Evolutionary conservation across 2,113 vertebrate genomes (phyloP), one percentile per base, ranked within the genome.

Genomic region (Aix galericulata): DNA sequence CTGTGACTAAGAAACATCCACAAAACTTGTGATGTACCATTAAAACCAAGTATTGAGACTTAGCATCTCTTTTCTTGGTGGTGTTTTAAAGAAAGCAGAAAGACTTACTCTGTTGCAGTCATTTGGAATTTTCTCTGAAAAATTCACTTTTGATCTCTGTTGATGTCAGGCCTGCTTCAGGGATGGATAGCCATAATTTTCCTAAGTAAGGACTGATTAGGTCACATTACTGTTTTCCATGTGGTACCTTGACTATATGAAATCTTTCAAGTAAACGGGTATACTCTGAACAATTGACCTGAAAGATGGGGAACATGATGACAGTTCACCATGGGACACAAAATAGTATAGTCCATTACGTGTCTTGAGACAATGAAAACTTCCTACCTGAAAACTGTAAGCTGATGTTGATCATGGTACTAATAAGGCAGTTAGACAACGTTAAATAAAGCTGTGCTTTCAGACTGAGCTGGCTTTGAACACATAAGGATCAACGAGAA

Each of bases 361-460:
- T 82, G 85, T 59, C n/a, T 93, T 74, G 79, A 82, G 34, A 73
- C 46, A 64, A 73, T 8, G 15, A 74, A 44, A 80, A 44, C 55
- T 80, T 91, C 25, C 31, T 44, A 2, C 25, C 40, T 77, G 50
- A 76, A 66, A 85, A 44, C 17, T 48, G 52, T 7, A 26, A n/a
- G 17, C 31, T 53, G 34, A 1, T 44, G 31, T 40, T 91, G 42
- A 68, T 68, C 83, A 67, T 59, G 55, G 46, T 48, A 87, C 46
- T 38, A 64, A 44, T 80, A 75, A 67, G 13, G 62, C 52, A 76
- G 73, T 77, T n/a, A 31, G 56, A 64, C 36, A 72, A 15, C 26
- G 17, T 95, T 92, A 78, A 59, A 68, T 91, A 74, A 64, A 93
- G 25, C 86, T 86, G 48, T 76, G 68, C 40, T 84, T 96, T 95